phyloP scores from a whole-genome alignment of 2,888 invertebrate genomes.

The Clunio marinus region DNA sequence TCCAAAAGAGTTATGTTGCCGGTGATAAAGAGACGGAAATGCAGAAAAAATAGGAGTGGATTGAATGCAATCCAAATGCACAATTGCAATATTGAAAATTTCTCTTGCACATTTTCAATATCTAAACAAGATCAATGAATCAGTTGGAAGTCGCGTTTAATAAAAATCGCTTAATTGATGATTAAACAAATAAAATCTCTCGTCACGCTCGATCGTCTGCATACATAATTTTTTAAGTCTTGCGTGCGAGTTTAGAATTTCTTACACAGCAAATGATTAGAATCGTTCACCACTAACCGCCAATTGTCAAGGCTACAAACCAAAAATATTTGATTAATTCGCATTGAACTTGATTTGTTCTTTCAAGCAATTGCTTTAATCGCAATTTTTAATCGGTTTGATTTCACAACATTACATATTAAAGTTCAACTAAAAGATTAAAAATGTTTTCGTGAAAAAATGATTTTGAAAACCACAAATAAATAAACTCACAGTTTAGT shows the following conservation, averaged over 20 bases:
- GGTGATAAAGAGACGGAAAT: too few species aligned
- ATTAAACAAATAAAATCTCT: too few species aligned
- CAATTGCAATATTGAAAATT: not conserved
- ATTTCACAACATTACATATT: too few species aligned
- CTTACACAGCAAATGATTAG: too few species aligned
- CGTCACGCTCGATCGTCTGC: too few species aligned
- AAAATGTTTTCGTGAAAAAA: too few species aligned
- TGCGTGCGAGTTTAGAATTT: too few species aligned
- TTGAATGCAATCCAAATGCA: not conserved
- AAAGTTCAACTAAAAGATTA: not conserved
- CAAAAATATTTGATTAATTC: not conserved
- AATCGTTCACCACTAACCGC: constrained; percentile 1
- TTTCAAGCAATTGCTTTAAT: not conserved
- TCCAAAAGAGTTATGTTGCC: too few species aligned
- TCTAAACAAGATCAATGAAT: not conserved
- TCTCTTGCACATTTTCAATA: not conserved
- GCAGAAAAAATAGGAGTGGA: not conserved
- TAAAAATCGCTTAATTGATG: not conserved
- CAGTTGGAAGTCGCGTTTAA: not conserved
- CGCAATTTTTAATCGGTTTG: not conserved
- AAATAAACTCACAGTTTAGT: too few species aligned
- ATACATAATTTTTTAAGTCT: not conserved
- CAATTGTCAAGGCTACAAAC: constrained; percentile 25
- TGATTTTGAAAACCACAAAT: too few species aligned
- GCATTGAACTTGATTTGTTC: constrained; percentile 34